A percentile compares a stretch with the other conserved stretches of the same genome.
phyloP scores from a whole-genome alignment of 2,797 vertebrate species.

The Rhynchotus rufescens region DNA sequence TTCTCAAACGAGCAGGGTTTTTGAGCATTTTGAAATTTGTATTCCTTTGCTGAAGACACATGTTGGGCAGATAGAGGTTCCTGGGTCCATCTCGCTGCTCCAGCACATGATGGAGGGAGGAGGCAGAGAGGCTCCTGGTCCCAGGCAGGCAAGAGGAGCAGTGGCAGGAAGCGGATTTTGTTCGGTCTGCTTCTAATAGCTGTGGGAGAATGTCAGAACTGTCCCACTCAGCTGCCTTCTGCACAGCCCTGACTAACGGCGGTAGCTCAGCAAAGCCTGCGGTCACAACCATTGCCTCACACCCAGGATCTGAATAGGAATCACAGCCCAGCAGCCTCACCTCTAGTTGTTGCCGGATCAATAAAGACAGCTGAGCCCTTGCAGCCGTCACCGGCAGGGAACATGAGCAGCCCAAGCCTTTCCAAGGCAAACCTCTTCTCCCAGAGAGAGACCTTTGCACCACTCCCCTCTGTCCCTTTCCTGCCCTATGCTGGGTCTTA shows the following conservation, averaged over 20 bases:
- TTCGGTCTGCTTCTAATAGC: background rate
- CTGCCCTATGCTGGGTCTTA: background rate
- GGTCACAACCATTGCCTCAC: background rate
- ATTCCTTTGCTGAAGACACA: background rate
- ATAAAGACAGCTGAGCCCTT: background rate
- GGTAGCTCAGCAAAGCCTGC: background rate
- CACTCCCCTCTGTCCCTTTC: background rate
- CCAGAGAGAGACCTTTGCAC: background rate
- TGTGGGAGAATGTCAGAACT: background rate
- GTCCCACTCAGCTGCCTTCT: background rate
- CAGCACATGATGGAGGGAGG: background rate
- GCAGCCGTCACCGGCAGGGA: background rate
- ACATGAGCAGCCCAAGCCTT: background rate
- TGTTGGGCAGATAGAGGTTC: background rate
- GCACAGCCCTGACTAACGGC: background rate
- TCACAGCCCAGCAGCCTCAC: background rate
- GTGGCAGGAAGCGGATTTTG: background rate
- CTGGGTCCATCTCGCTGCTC: background rate
- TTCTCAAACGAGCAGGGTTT: background rate
- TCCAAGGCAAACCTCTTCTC: background rate
- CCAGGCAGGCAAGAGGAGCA: background rate
- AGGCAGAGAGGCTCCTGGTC: background rate
- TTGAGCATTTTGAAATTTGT: background rate
- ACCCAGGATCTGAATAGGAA: background rate
- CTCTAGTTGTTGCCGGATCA: background rate